Evolutionary conservation across 2,888 invertebrate genomes (phyloP).

Genomic region (Phortica okadai): DNA sequence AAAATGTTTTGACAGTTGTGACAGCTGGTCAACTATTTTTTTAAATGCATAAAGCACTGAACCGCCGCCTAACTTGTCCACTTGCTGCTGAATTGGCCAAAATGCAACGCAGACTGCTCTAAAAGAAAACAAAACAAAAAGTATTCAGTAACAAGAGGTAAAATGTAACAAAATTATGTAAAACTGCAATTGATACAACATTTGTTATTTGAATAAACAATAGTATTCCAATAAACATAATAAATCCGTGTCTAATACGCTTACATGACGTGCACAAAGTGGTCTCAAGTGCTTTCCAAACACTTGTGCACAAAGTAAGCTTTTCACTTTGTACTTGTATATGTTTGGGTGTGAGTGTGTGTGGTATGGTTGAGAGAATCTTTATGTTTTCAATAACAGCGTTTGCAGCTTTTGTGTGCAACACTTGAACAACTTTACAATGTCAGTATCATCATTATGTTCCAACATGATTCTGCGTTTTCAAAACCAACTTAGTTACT

Average conservation of each 20-base stretch:
- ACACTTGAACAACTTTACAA: neutral
- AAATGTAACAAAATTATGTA: neutral
- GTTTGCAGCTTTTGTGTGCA: neutral
- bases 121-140: conserved; percentile 6
- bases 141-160: neutral
- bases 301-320: conserved; percentile 22
- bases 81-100: conserved; percentile 37
- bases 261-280: neutral
- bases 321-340: neutral
- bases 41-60: neutral
- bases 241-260: neutral
- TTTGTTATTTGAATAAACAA: conserved; percentile 23
- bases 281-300: conserved; percentile 20
- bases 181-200: neutral
- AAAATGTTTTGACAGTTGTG: neutral
- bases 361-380: neutral
- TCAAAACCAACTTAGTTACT: neutral
- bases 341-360: neutral
- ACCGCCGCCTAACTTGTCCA: conserved; percentile 36
- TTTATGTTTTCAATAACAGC: neutral
- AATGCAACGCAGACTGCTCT: conserved; percentile 43
- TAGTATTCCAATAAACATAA: neutral
- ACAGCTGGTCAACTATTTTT: neutral
- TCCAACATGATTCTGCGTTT: neutral
- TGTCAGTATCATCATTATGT: neutral